These are phyloP conservation scores for Pelobates cultripes DNA, from an alignment of 2,797 vertebrate species.

Conservation along the genomic window DNA sequence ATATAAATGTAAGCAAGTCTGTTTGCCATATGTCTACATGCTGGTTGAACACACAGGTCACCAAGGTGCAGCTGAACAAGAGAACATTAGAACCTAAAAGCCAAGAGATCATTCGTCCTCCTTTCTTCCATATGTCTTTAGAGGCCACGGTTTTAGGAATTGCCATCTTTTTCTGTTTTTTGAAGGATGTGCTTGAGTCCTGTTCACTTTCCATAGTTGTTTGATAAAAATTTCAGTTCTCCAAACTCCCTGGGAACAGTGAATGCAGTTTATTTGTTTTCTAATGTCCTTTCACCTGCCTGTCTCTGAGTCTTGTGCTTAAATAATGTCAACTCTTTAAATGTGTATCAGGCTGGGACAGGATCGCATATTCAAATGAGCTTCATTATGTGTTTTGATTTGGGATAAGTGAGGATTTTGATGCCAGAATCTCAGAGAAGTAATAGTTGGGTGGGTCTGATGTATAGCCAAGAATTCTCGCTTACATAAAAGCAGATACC, in stretches of 20 bases:
- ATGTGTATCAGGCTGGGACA: not conserved
- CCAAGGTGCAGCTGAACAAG: conserved; percentile 82
- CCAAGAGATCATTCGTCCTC: conserved; percentile 84
- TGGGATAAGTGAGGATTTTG: not conserved
- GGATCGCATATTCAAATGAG: not conserved
- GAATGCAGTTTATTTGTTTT: not conserved
- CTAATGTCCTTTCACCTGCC: not conserved
- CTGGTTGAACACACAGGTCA: conserved; percentile 83
- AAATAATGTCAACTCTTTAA: too few species aligned
- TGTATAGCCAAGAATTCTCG: not conserved
- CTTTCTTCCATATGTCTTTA: conserved; percentile 77
- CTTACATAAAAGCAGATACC: not conserved
- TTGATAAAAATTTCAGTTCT: not conserved
- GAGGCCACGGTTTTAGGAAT: not conserved
- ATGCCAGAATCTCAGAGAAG: not conserved
- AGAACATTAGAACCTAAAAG: conserved; percentile 83
- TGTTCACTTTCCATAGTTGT: not conserved
- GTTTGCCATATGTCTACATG: conserved; percentile 73
- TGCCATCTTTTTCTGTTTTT: not conserved
- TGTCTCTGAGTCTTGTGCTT: not conserved
- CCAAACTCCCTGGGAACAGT: too few species aligned
- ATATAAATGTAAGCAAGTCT: conserved; percentile 84
- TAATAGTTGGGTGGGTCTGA: not conserved
- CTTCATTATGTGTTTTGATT: not conserved
- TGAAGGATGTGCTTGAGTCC: not conserved